Evolutionary conservation across 2,888 invertebrate genomes (phyloP), one percentile per base, ranked within the genome.

Genomic region (Allacma fusca): DNA sequence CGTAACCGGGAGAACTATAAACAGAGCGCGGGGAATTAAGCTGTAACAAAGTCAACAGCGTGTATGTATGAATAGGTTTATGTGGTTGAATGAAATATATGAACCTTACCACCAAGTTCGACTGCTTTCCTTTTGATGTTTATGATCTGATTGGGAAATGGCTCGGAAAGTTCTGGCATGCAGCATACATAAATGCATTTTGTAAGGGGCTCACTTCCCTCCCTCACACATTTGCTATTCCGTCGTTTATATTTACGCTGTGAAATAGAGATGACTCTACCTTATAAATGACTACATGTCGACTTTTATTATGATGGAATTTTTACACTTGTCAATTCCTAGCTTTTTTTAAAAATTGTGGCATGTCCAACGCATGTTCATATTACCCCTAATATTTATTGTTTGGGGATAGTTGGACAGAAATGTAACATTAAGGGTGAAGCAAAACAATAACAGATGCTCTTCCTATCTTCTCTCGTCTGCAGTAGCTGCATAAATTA

Each of bases 61-160:
- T 44, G 44, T 21, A 23, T 44, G 44, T 21, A 23, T 44, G 70
- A 16, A 23, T 34, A 70, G 19, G 50, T 70, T 70, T 43, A 70
- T 70, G 50, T 16, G 50, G 50, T 70, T 23, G 23, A 70, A 70
- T 70, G 26, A 72, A 72, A 72, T 59, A 57, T 59, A 57, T 59
- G 59, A 59, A 19, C 59, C 72, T 50, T 28, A 28, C 72, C 59
- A 72, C 72, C 57, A 28, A 72, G 2, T 44, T 34, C n/a, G n/a
- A 59, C 64, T 76, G 9, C 2, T 23, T 76, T 26, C 64, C 19
- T 71, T 71, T 26, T 16, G 7, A 77, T 72, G 77, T 77, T 77
- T 72, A 72, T 77, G 67, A 40, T 77, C 72, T 23, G 72, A 34
- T 59, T 72, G 59, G 50, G 77, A 77, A 77, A 77, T 77, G 77